Evolutionary conservation across 2,888 invertebrate species (phyloP), one percentile per base, ranked within the genome.

Genomic region (Zele albiditarsus): DNA sequence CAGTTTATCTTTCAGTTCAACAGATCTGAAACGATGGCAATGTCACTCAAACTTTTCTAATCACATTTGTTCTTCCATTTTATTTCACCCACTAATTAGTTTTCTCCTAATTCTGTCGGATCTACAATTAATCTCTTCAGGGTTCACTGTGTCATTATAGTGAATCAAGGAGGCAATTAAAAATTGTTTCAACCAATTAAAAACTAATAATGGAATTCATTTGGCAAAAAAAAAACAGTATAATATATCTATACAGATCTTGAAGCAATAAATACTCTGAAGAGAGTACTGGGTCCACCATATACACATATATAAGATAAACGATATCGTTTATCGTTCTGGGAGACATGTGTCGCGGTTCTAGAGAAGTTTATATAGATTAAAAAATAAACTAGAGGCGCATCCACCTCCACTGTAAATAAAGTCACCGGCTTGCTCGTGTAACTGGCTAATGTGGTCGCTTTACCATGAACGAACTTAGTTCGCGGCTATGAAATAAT

Each of bases 401-500:
- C 78, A 73, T 71, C 73, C 74, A 67, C 58, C 53, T 72, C 72
- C 79, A 79, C 78, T 79, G 80, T 80, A 79, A 78, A 78, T 79
- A 79, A 76, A 77, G 38, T 76, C 79, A 79, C 79, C 69, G 76
- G 80, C 80, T 80, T 75, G 75, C 75, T 80, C 73, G 70, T 74
- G 73, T 78, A 75, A 77, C 75, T 79, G 74, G 76, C 77, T 77
- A 78, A 70, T 75, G 71, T 49, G 63, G 75, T 31, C 27, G 71
- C 71, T 71, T 71, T 38, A 33, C 33, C 25, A 67, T 23, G 23
- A 49, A 57, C 12, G 33, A 69, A 58, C 31, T 58, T 57, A 38
- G 57, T 33, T 57, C 12, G 49, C 31, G 57, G 33, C 57, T 57
- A 49, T 69, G 49, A 20, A 58, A 57, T 27, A 27, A 53, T 27